Conservation (phyloP, 2,797 vertebrate species). For the Tragelaphus eurycerus region DNA sequence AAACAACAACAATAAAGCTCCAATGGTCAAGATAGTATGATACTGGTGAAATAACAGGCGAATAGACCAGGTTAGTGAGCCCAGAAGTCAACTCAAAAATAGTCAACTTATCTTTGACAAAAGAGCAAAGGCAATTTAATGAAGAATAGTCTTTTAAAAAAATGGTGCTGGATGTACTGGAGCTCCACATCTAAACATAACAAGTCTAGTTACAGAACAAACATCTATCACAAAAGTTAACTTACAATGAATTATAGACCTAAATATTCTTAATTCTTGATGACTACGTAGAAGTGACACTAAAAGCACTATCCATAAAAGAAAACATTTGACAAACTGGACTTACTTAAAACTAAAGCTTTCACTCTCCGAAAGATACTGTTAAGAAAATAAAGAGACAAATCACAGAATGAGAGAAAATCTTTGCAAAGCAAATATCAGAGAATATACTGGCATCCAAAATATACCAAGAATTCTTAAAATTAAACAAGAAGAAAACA, state of each 20-base stretch:
- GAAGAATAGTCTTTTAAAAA: not conserved
- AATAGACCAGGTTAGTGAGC: not conserved
- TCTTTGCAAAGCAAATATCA: not conserved
- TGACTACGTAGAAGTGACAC: not conserved
- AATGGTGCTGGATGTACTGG: not conserved
- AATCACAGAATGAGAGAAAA: not conserved
- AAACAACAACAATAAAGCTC: not conserved
- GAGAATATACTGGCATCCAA: not conserved
- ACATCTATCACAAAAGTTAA: not conserved
- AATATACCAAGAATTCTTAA: not conserved
- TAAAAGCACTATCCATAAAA: not conserved
- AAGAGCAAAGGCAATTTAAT: not conserved
- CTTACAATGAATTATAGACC: not conserved
- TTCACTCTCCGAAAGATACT: not conserved
- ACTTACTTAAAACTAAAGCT: not conserved
- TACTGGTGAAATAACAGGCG: not conserved
- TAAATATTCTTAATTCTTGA: not conserved
- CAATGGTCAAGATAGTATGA: not conserved
- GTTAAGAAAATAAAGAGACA: not conserved
- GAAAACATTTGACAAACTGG: not conserved
- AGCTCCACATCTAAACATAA: not conserved
- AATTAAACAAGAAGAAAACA: not conserved
- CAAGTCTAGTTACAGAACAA: not conserved
- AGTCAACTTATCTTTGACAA: not conserved
- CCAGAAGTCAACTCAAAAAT: not conserved